Conservation (phyloP, 2,113 vertebrate genomes). For the Oceanites oceanicus region DNA sequence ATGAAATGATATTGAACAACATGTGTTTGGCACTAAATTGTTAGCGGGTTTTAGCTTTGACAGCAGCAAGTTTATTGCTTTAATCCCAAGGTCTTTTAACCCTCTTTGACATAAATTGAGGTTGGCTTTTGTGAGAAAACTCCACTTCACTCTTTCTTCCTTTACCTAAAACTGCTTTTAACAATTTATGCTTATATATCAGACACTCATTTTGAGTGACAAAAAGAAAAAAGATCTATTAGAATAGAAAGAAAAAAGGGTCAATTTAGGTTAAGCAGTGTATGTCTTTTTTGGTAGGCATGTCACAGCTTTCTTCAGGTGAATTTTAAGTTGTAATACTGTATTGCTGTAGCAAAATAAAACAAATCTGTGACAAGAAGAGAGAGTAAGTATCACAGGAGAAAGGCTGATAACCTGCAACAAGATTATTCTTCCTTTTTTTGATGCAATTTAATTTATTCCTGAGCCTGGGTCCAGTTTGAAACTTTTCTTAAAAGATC, state of each 20-base stretch:
- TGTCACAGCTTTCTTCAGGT: constrained; percentile 58
- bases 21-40: constrained; percentile 97
- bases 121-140: constrained; percentile 90
- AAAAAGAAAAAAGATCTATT: constrained; percentile 79
- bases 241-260: constrained; percentile 74
- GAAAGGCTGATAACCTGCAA: constrained; percentile 51
- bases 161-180: constrained; percentile 90
- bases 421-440: not conserved
- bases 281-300: constrained; percentile 54
- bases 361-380: constrained; percentile 36
- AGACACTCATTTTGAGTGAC: constrained; percentile 86
- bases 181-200: constrained; percentile 85
- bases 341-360: constrained; percentile 34
- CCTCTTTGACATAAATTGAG: constrained; percentile 98
- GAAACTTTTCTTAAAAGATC: constrained; percentile 46
- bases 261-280: constrained; percentile 73
- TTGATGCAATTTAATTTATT: constrained; percentile 10
- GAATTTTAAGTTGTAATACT: constrained; percentile 49
- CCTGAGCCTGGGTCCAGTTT: not conserved
- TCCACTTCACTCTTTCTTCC: constrained; percentile 85
- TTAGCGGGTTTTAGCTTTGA: constrained; percentile 95
- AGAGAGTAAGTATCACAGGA: not conserved
- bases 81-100: constrained; percentile 98
- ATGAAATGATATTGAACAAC: constrained; percentile 98
- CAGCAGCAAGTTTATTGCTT: constrained; percentile 98